Evolutionary conservation across 2,888 invertebrate species (phyloP).

Genomic region (Agrochola macilenta): DNA sequence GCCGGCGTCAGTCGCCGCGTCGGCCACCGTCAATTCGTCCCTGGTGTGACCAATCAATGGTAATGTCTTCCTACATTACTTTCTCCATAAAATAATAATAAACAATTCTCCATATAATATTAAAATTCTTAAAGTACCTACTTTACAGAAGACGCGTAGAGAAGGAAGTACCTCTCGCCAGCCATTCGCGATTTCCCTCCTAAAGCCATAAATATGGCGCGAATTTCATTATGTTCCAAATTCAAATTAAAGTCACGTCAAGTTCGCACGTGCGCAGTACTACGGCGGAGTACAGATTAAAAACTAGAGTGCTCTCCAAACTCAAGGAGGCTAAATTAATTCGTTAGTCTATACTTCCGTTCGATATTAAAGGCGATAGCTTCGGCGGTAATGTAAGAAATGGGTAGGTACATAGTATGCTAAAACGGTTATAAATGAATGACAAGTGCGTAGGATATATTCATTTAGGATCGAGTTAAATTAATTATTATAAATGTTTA

Average conservation of each 20-base stretch:
- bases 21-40: neutral
- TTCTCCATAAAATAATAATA: slow-evolving; percentile 24
- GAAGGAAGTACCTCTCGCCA: slow-evolving; percentile 70
- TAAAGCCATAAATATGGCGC: slow-evolving; percentile 87
- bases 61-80: neutral
- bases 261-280: slow-evolving; percentile 85
- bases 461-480: neutral
- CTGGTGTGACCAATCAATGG: too few species aligned
- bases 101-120: slow-evolving; percentile 42
- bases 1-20: neutral
- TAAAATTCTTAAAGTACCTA: slow-evolving; percentile 47
- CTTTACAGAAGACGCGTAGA: slow-evolving; percentile 61
- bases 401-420: neutral
- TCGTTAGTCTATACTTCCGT: slow-evolving; percentile 64
- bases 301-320: slow-evolving; percentile 72
- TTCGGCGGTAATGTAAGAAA: slow-evolving; percentile 18
- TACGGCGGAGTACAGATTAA: slow-evolving; percentile 77
- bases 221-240: slow-evolving; percentile 87
- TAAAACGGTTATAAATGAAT: neutral
- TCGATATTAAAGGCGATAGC: slow-evolving; percentile 45
- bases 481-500: neutral
- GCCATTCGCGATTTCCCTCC: slow-evolving; percentile 82
- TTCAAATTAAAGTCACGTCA: slow-evolving; percentile 88
- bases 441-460: neutral
- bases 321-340: slow-evolving; percentile 66